Conservation (phyloP, 1,140 invertebrate species). For the Nasonia longicornis region DNA sequence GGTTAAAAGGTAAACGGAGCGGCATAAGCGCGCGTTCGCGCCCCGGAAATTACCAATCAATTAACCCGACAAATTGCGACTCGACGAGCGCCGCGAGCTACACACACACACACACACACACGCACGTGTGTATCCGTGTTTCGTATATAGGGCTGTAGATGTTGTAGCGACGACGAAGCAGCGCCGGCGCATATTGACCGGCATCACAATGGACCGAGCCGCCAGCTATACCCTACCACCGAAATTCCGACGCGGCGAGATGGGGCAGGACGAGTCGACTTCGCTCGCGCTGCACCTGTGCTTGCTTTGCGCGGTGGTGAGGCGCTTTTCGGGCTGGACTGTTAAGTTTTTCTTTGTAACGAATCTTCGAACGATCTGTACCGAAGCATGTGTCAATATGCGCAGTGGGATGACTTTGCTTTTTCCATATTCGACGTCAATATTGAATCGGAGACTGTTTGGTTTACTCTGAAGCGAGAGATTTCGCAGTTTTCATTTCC, state of each 20-base stretch:
- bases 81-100: not conserved
- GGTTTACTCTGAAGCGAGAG: no score
- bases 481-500: no score
- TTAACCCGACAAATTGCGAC: conserved; percentile 10
- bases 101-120: not conserved
- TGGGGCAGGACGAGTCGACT: conserved; percentile 21
- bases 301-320: not conserved
- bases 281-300: not conserved
- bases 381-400: no score
- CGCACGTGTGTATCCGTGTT: not conserved
- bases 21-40: not conserved
- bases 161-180: not conserved
- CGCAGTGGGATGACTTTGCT: no score
- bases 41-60: conserved; percentile 24
- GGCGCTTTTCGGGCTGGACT: no score
- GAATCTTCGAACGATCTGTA: no score
- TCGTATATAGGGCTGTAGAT: not conserved
- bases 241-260: not conserved
- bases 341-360: no score
- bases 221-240: not conserved
- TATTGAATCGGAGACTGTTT: no score
- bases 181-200: not conserved
- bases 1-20: not conserved
- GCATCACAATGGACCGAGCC: conserved; percentile 2
- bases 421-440: no score